Base-by-base conservation (phyloP, 1,140 invertebrate species). In the Prorops nasuta region DNA sequence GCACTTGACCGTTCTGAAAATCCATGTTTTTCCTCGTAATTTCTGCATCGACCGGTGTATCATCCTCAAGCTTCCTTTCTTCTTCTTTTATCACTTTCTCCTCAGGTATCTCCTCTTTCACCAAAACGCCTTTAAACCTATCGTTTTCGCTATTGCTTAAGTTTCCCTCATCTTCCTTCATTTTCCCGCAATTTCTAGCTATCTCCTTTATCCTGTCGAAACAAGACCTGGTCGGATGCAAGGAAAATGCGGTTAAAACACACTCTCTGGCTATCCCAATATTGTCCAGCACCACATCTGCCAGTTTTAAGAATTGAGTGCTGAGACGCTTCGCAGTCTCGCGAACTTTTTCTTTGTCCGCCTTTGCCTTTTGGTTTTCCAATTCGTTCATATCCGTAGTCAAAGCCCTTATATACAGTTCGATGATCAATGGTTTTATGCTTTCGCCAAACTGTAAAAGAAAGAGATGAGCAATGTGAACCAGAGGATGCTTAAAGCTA, bases 321-420 rank as follows among this genome's bases (percentile, higher is more conserved):
- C 83, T 80, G 44, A 86, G 62, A 38, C 77, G 72, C 36, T 78
- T 76, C 24, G 80, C 81, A 2, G 76, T 79, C 54, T 80, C 79
- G 16, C 71, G 66, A 15, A 79, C 75, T 58, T 80, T 80, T 16
- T 79, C 78, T 32, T 76, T 74, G 45, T 84, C 76, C 3, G 67
- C 67, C 16, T 81, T 80, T 1, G 74, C 66, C 69, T 89, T 89
- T 28, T 84, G 81, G 49, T 78, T 81, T 63, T 90, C 86, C 57
- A 90, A 63, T 62, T 86, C 84, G 59, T 90, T 91, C 81, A 89
- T 86, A 59, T 89, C 87, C 4, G 83, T 81, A 3, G 86, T 88
- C 42, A 90, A 78, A 0, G 86, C 87, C 45, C 84, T 79, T 17
- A 90, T 85, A 63, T 88, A 89, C 15, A 90, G 63, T 64, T 89